phyloP scores from a whole-genome alignment of 2,888 invertebrate genomes.

The Epinotia nisella region DNA sequence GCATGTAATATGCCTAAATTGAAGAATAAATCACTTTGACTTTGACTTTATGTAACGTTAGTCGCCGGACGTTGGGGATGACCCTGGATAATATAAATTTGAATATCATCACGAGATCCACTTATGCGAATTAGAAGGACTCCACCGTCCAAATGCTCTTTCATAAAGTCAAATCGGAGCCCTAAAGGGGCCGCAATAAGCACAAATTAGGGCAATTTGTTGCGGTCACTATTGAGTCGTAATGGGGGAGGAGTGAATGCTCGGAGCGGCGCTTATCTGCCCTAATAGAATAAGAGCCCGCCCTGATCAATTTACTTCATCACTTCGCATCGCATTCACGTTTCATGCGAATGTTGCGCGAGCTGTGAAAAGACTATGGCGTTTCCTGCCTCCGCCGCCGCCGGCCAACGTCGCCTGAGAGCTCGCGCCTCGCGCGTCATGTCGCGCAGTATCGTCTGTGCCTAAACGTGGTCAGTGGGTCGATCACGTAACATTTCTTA shows the following conservation, averaged over 20 bases:
- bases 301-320: not conserved
- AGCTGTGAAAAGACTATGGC: too few relatives aligned
- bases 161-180: conserved; percentile 35
- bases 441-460: too few relatives aligned
- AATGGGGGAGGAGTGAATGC: conserved; percentile 32
- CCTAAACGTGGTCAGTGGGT: not conserved
- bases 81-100: not conserved
- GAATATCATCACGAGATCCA: not conserved
- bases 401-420: too few relatives aligned
- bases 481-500: too few relatives aligned
- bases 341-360: too few relatives aligned
- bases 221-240: conserved; percentile 47
- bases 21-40: too few relatives aligned
- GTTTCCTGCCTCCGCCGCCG: too few relatives aligned
- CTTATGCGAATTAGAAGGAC: not conserved
- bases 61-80: not conserved
- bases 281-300: conserved; percentile 13
- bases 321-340: not conserved
- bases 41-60: not conserved
- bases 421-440: too few relatives aligned
- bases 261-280: conserved; percentile 21
- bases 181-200: conserved; percentile 45
- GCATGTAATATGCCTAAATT: too few relatives aligned
- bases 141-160: not conserved
- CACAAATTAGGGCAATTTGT: conserved; percentile 47